Conservation (phyloP, 2,113 vertebrate species). For the Aramus guarauna region DNA sequence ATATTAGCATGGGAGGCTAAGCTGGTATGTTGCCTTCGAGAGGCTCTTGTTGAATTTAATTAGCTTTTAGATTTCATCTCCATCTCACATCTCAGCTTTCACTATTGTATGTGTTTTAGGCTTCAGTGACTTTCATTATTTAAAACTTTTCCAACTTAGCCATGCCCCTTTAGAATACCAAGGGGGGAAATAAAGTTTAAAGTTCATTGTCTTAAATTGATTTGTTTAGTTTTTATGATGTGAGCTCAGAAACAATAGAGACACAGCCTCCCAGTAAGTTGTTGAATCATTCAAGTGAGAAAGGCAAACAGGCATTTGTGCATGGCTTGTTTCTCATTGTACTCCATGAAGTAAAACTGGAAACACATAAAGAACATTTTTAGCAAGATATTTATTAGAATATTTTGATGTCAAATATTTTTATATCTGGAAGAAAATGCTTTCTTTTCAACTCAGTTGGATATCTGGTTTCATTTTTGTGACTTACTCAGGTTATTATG, state of each 20-base stretch:
- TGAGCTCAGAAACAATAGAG: slow-evolving; percentile 41
- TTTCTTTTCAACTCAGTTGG: background rate
- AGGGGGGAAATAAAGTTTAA: background rate
- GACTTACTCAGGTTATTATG: background rate
- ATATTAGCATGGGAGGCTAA: slow-evolving; percentile 70
- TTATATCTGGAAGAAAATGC: background rate
- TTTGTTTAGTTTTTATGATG: slow-evolving; percentile 53
- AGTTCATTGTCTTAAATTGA: slow-evolving; percentile 58
- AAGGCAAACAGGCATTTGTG: slow-evolving; percentile 35
- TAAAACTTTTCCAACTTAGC: slow-evolving; percentile 63
- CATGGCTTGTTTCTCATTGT: slow-evolving; percentile 33
- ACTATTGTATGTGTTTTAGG: slow-evolving; percentile 66
- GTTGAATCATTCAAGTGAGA: slow-evolving; percentile 51
- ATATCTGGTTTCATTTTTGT: background rate
- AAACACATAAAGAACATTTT: slow-evolving; percentile 37
- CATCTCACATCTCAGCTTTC: slow-evolving; percentile 61
- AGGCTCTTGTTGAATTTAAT: slow-evolving; percentile 75
- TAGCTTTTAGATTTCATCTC: slow-evolving; percentile 75
- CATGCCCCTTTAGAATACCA: slow-evolving; percentile 3
- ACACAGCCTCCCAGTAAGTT: background rate
- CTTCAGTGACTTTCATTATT: slow-evolving; percentile 68
- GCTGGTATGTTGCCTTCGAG: slow-evolving; percentile 67
- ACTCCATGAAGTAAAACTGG: slow-evolving; percentile 41
- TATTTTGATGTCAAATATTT: background rate
- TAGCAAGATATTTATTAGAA: background rate